These are phyloP conservation scores for Lasioglossum vierecki DNA, from an alignment of 2,888 invertebrate genomes.

Conservation along the genomic window DNA sequence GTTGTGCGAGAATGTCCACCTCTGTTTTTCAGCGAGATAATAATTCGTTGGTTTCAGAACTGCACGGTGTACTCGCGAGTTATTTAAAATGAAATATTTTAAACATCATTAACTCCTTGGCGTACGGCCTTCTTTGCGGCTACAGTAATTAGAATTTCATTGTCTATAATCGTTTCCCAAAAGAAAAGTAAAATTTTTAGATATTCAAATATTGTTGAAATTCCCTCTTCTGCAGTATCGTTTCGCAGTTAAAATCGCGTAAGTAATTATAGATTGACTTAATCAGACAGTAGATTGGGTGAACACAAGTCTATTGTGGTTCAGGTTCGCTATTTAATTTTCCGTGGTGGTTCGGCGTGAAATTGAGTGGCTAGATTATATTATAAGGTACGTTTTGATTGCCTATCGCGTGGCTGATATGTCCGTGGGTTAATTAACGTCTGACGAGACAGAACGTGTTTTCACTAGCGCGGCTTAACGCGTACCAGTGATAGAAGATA, in stretches of 20 bases:
- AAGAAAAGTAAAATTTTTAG: not conserved
- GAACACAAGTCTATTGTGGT: not conserved
- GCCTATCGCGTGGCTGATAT: not conserved
- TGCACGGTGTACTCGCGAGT: no score
- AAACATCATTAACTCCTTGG: not conserved
- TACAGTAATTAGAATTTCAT: not conserved
- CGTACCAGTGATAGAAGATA: not conserved
- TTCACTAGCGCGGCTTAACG: not conserved
- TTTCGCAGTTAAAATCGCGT: not conserved
- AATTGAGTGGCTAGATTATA: not conserved
- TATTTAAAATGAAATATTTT: not conserved
- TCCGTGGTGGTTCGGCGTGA: not conserved
- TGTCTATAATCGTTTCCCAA: not conserved
- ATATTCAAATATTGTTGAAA: not conserved
- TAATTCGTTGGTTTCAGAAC: not conserved
- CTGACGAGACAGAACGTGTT: not conserved
- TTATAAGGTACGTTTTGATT: not conserved
- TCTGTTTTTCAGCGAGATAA: not conserved
- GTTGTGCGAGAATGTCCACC: not conserved
- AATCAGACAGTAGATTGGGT: not conserved
- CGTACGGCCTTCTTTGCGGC: no score
- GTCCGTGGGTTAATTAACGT: constrained; percentile 1
- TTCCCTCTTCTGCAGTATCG: not conserved
- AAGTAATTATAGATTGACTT: not conserved
- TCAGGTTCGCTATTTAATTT: not conserved